A percentile compares a stretch with the other conserved stretches of the same genome.
Evolutionary conservation across 2,797 vertebrate species (phyloP).

Genomic region (Florisuga fusca): DNA sequence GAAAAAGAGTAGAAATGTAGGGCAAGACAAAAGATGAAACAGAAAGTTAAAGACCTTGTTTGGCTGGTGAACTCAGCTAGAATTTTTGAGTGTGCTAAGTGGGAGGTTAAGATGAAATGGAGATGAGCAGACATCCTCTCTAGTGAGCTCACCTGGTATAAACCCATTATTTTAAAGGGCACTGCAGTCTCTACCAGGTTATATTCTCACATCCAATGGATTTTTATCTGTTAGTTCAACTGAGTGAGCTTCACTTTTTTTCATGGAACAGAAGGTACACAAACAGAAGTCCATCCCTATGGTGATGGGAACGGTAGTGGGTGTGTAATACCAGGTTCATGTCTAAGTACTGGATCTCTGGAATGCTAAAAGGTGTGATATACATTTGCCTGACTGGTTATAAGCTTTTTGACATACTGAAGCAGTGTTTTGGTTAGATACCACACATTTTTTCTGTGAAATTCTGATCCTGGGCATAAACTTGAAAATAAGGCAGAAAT

Average conservation of each 20-base stretch:
- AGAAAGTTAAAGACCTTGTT: neutral
- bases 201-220: neutral
- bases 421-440: neutral
- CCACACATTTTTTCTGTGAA: neutral
- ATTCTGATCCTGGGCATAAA: neutral
- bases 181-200: neutral
- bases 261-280: neutral
- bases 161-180: neutral
- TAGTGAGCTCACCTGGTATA: neutral
- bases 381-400: neutral
- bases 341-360: neutral
- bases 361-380: neutral
- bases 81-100: neutral
- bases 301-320: neutral
- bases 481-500: neutral
- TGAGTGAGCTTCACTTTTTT: neutral
- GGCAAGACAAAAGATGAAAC: neutral
- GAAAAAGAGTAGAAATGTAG: neutral
- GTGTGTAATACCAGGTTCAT: neutral
- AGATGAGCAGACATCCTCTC: neutral
- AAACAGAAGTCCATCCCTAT: neutral
- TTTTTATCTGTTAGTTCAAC: neutral
- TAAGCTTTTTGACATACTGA: neutral
- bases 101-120: neutral
- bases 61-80: neutral